Conservation (phyloP, 2,888 invertebrate species). For the Caenorhabditis macrosperma region DNA sequence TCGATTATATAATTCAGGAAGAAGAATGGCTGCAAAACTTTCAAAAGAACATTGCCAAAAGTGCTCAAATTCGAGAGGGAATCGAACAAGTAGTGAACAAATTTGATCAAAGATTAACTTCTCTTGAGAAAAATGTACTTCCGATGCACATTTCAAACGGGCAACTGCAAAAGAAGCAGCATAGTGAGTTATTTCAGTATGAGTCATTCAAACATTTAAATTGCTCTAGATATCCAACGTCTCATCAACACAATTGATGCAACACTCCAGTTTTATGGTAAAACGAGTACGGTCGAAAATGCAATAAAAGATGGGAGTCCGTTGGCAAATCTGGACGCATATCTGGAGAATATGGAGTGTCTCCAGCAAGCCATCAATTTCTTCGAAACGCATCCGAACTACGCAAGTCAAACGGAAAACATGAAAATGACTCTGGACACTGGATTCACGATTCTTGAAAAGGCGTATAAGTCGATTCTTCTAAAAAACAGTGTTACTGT, state of each 20-base stretch:
- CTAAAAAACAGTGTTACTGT: slow-evolving; percentile 58
- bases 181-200: slow-evolving; percentile 66
- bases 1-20: slow-evolving; percentile 68
- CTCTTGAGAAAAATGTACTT: slow-evolving; percentile 74
- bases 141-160: slow-evolving; percentile 78
- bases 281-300: slow-evolving; percentile 90
- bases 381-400: slow-evolving; percentile 68
- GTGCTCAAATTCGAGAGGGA: slow-evolving; percentile 64
- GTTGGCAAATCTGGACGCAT: slow-evolving; percentile 60
- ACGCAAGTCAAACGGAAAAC: slow-evolving; percentile 68
- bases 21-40: slow-evolving; percentile 78
- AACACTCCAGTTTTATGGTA: slow-evolving; percentile 95
- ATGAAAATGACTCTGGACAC: slow-evolving; percentile 76
- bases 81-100: slow-evolving; percentile 66
- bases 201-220: slow-evolving; percentile 17
- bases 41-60: slow-evolving; percentile 69
- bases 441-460: slow-evolving; percentile 75
- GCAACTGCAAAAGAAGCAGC: slow-evolving; percentile 76
- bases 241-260: slow-evolving; percentile 91
- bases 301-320: slow-evolving; percentile 71
- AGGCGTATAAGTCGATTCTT: slow-evolving; percentile 74
- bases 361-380: slow-evolving; percentile 74
- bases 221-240: slow-evolving; percentile 95
- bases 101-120: slow-evolving; percentile 71
- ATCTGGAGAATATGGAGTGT: slow-evolving; percentile 78